phyloP scores from a whole-genome alignment of 2,888 invertebrate genomes.

The Troides oblongomaculatus region DNA sequence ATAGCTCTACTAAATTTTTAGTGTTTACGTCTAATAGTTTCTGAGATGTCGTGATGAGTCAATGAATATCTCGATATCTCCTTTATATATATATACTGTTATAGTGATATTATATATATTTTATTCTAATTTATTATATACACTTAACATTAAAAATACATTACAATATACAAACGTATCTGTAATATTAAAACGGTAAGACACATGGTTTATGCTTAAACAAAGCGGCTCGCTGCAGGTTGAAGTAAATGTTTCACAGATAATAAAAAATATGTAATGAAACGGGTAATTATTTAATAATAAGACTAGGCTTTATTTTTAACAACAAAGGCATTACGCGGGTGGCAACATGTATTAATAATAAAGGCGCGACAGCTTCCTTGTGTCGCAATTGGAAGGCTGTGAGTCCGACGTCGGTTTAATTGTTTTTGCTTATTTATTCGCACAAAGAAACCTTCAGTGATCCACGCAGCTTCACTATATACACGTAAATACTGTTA shows the following conservation, averaged over 20 bases:
- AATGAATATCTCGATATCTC: too few species aligned
- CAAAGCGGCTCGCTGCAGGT: neutral
- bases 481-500: neutral
- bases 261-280: slow-evolving; percentile 5
- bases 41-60: too few species aligned
- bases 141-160: too few species aligned
- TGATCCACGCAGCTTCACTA: neutral
- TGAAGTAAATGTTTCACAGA: neutral
- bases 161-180: too few species aligned
- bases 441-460: slow-evolving; percentile 18
- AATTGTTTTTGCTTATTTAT: slow-evolving; percentile 28
- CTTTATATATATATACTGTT: too few species aligned
- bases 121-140: too few species aligned
- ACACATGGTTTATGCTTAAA: neutral
- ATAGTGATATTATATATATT: too few species aligned
- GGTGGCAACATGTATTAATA: slow-evolving; percentile 39
- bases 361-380: slow-evolving; percentile 37
- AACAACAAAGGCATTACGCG: slow-evolving; percentile 34
- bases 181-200: neutral
- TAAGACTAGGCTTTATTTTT: slow-evolving; percentile 11
- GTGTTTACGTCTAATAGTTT: too few species aligned
- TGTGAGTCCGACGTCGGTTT: slow-evolving; percentile 25
- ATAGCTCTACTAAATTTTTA: too few species aligned
- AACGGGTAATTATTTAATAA: slow-evolving; percentile 15
- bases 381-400: slow-evolving; percentile 36